These are phyloP conservation scores for Myrmecophaga tridactyla DNA, from an alignment of 2,113 vertebrate genomes.

Conservation along the genomic window DNA sequence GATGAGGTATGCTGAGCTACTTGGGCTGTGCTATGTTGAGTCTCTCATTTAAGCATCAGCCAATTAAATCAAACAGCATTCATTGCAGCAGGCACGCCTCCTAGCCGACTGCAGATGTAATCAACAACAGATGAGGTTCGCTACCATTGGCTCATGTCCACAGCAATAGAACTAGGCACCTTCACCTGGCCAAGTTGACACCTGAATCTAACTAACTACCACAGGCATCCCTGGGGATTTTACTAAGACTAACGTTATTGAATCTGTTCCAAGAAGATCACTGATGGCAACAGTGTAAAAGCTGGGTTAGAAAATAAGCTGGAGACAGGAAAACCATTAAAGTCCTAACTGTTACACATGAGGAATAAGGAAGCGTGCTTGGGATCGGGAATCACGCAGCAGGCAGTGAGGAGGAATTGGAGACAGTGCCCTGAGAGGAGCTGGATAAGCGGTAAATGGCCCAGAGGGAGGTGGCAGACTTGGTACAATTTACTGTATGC, in stretches of 20 bases:
- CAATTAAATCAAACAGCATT: no score
- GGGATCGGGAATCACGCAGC: no score
- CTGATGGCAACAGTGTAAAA: neutral
- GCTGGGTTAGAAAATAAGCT: neutral
- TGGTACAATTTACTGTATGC: neutral
- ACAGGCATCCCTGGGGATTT: neutral
- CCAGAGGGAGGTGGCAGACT: neutral
- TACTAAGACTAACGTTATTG: neutral
- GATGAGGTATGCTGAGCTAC: no score
- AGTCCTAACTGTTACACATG: fast-evolving
- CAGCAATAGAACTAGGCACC: no score
- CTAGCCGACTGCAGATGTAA: no score
- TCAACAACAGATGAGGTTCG: no score
- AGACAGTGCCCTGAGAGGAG: neutral
- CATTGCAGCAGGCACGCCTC: no score
- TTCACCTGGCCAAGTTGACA: no score
- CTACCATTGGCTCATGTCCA: no score
- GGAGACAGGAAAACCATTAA: neutral
- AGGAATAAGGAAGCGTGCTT: neutral
- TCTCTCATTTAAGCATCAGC: no score
- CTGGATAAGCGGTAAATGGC: neutral
- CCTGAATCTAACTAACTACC: no score
- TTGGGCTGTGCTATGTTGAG: no score
- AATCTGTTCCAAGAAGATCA: neutral
- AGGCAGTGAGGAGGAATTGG: neutral